A percentile compares a stretch with the other conserved stretches of the same genome.
Conservation (phyloP, 2,797 vertebrate genomes). For the Protosalanx chinensis region DNA sequence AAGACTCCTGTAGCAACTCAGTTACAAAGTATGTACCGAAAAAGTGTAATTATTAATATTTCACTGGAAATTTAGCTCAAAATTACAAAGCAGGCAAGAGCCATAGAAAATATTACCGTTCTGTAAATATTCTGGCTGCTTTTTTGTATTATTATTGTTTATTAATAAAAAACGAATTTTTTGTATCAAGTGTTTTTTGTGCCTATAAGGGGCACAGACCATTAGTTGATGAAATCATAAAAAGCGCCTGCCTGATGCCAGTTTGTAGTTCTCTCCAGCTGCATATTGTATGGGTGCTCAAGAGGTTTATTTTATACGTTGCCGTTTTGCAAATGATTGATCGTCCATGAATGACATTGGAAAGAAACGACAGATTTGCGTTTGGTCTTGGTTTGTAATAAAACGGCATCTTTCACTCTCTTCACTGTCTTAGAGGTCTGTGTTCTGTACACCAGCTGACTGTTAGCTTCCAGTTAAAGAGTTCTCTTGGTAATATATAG, state of each 20-base stretch:
- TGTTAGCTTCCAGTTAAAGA: not conserved
- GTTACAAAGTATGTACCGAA: constrained; percentile 60
- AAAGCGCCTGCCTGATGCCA: constrained; percentile 33
- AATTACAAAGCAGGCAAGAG: constrained; percentile 57
- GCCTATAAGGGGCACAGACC: constrained; percentile 43
- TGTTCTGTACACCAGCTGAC: not conserved
- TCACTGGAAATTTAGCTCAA: constrained; percentile 64
- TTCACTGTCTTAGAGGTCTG: constrained; percentile 30
- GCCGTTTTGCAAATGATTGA: constrained; percentile 58
- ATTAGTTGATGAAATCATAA: constrained; percentile 52
- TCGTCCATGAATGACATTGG: constrained; percentile 62
- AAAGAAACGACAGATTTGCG: constrained; percentile 55
- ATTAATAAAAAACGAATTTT: constrained; percentile 57
- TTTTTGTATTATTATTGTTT: constrained; percentile 46
- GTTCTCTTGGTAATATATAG: not conserved
- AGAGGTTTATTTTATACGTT: constrained; percentile 66
- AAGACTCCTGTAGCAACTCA: constrained; percentile 69
- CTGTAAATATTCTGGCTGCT: constrained; percentile 75
- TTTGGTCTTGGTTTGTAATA: constrained; percentile 74
- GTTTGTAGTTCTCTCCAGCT: constrained; percentile 48
- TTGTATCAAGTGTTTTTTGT: constrained; percentile 70
- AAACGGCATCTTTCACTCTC: constrained; percentile 59
- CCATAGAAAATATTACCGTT: constrained; percentile 71
- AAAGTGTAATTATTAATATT: constrained; percentile 51
- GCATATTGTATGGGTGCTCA: constrained; percentile 62